phyloP scores from a whole-genome alignment of 1,140 invertebrate genomes.

The Araneus ventricosus region DNA sequence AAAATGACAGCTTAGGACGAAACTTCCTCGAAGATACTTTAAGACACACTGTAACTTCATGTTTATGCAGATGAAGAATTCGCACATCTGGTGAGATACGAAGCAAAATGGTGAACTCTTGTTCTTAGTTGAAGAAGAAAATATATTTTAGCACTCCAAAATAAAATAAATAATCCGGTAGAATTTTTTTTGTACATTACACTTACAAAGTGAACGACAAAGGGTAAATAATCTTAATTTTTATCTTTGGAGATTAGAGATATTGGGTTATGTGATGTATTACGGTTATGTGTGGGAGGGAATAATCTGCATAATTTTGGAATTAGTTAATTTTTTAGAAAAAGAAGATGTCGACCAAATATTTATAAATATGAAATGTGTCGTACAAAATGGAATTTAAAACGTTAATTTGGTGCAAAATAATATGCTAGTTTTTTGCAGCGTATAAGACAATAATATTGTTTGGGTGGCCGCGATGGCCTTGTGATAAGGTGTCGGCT shows the following conservation, averaged over 20 bases:
- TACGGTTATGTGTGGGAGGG: not conserved
- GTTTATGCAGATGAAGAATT: constrained; percentile 8
- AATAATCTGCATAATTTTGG: no score
- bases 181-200: constrained; percentile 2
- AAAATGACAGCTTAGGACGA: no score
- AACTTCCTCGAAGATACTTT: not conserved
- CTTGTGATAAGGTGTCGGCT: no score
- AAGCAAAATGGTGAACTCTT: not conserved
- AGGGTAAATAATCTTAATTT: not conserved
- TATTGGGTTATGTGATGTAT: not conserved
- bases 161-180: not conserved
- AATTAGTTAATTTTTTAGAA: no score
- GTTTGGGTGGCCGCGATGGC: no score
- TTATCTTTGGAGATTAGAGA: not conserved
- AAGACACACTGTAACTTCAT: not conserved
- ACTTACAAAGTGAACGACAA: not conserved
- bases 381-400: no score
- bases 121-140: not conserved
- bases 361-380: no score
- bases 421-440: no score
- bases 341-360: no score
- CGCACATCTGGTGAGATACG: not conserved
- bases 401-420: no score
- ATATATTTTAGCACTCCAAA: not conserved
- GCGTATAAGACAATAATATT: no score